phyloP scores from a whole-genome alignment of 2,113 vertebrate species.

The Clarias macrocephalus region DNA sequence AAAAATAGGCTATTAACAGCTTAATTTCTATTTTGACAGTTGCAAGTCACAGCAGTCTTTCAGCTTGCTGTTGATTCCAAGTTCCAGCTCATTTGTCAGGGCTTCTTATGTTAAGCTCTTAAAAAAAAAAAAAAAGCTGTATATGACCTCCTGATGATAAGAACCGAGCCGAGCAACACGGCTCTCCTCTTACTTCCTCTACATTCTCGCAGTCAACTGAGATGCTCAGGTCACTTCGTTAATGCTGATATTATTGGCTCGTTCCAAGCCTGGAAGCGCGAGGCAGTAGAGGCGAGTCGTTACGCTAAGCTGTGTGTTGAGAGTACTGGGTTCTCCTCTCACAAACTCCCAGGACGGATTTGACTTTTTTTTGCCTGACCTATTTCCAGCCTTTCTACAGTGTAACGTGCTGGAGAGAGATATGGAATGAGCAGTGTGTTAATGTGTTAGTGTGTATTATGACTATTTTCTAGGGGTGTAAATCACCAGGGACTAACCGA shows the following conservation, averaged over 20 bases:
- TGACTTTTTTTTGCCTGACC: neutral
- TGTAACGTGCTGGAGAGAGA: conserved; percentile 46
- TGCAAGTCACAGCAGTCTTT: conserved; percentile 51
- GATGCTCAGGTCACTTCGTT: conserved; percentile 41
- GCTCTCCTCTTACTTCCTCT: conserved; percentile 11
- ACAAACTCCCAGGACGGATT: conserved; percentile 37
- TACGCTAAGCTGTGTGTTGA: conserved; percentile 21
- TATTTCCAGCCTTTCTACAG: conserved; percentile 26
- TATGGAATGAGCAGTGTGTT: conserved; percentile 22
- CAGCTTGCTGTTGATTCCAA: conserved; percentile 39
- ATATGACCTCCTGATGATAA: conserved; percentile 49
- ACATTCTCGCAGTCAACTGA: conserved; percentile 29
- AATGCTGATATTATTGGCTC: conserved; percentile 39
- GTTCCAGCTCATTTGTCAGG: conserved; percentile 38
- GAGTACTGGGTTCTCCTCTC: conserved; percentile 32
- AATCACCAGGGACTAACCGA: no score
- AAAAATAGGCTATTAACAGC: conserved; percentile 63
- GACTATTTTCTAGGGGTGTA: no score
- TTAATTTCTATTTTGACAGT: conserved; percentile 65
- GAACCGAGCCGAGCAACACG: conserved; percentile 48
- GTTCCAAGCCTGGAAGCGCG: conserved; percentile 30
- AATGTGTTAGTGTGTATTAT: neutral
- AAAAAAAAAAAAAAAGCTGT: conserved; percentile 47
- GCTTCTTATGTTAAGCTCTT: conserved; percentile 55
- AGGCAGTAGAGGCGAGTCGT: conserved; percentile 13